Conservation (phyloP, 2,797 vertebrate genomes). For the Lepilemur ruficaudatus region DNA sequence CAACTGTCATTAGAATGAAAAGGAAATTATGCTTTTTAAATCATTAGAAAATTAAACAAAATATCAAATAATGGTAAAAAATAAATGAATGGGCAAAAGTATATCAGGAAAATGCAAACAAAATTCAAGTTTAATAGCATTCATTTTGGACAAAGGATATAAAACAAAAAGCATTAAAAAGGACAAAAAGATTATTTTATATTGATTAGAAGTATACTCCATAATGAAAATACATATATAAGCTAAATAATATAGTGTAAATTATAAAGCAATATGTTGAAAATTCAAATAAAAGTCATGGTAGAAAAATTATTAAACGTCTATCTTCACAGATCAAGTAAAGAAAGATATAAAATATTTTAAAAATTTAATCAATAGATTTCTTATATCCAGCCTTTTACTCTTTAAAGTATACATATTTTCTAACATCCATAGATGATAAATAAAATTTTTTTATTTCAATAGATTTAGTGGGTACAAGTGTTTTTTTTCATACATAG, state of each 20-base stretch:
- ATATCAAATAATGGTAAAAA: neutral
- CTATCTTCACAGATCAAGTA: neutral
- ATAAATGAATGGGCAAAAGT: neutral
- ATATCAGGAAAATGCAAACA: neutral
- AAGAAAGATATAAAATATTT: constrained; percentile 7
- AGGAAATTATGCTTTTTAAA: constrained; percentile 5
- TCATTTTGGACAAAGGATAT: neutral
- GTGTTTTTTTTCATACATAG: too few species aligned
- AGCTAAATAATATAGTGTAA: neutral
- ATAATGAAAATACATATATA: neutral
- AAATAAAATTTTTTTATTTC: neutral
- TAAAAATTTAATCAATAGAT: neutral
- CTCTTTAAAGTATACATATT: neutral
- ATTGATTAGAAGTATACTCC: neutral
- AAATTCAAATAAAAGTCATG: neutral
- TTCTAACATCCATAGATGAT: neutral
- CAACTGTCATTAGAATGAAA: neutral
- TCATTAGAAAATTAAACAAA: neutral
- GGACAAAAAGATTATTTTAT: neutral
- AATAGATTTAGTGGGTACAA: too few species aligned
- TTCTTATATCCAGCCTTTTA: neutral
- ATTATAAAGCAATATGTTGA: neutral
- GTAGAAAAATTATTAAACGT: neutral
- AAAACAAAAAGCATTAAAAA: neutral
- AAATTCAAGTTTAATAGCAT: neutral